Percentiles rank a stretch among this genome's conserved stretches.
phyloP scores from a whole-genome alignment of 2,888 invertebrate genomes.

The Ceramica pisi region DNA sequence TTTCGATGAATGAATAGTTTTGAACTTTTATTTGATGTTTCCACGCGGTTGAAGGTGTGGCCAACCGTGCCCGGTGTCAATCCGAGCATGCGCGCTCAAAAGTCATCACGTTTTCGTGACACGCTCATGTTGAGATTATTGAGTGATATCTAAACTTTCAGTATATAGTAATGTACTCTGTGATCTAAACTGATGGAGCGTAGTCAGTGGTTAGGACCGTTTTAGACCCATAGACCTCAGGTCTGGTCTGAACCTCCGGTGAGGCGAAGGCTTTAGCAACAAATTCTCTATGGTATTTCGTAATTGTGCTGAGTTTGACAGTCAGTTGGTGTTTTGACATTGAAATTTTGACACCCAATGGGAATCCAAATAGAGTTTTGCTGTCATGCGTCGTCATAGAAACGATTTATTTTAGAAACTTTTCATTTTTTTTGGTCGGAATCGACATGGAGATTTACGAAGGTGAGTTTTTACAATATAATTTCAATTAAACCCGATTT shows the following conservation, averaged over 20 bases:
- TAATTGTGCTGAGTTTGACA: conserved; percentile 40
- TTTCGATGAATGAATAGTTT: background rate
- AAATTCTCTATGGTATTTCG: conserved; percentile 42
- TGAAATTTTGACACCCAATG: conserved; percentile 72
- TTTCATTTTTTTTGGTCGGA: conserved; percentile 85
- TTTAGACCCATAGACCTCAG: background rate
- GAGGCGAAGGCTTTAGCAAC: background rate
- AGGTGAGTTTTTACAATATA: conserved; percentile 79
- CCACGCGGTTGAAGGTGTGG: background rate
- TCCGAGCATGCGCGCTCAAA: background rate
- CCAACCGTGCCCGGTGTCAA: background rate
- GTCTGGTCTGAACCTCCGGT: background rate
- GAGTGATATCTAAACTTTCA: background rate
- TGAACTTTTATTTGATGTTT: background rate
- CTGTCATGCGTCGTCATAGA: conserved; percentile 91
- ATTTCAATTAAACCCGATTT: conserved; percentile 50
- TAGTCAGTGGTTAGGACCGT: background rate
- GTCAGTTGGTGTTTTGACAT: conserved; percentile 54
- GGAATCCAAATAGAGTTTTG: conserved; percentile 80
- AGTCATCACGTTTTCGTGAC: background rate
- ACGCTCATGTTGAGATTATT: background rate
- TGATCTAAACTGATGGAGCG: background rate
- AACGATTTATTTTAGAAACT: conserved; percentile 87
- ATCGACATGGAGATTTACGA: conserved; percentile 88
- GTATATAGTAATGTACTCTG: too few species aligned